phyloP scores from a whole-genome alignment of 2,888 invertebrate genomes.

The Glomeris marginata region DNA sequence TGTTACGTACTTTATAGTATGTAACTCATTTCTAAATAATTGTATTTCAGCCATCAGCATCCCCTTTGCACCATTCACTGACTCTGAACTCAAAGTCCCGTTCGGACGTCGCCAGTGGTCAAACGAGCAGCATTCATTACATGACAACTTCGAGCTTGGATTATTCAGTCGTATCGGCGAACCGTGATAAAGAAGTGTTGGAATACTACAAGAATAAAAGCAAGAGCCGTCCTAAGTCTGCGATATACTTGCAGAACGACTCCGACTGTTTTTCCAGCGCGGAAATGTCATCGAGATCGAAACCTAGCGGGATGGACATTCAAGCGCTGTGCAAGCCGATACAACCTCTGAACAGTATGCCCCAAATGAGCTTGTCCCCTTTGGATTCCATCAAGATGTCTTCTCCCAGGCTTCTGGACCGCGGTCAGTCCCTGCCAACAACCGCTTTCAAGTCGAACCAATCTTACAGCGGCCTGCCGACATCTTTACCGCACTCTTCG shows the following conservation, averaged over 20 bases:
- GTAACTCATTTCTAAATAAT: too few species aligned
- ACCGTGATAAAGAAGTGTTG: constrained; percentile 28
- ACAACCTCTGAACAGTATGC: constrained; percentile 5
- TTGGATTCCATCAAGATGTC: constrained; percentile 12
- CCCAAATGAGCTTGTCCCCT: constrained; percentile 6
- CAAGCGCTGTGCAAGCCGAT: constrained; percentile 8
- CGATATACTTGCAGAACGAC: constrained; percentile 29
- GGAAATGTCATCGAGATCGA: constrained; percentile 9
- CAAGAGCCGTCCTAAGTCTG: constrained; percentile 22
- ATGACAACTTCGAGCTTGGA: constrained; percentile 25
- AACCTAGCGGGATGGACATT: constrained; percentile 14
- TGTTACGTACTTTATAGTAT: too few species aligned
- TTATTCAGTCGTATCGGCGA: constrained; percentile 38
- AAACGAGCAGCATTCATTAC: constrained; percentile 18
- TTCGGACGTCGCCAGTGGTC: constrained; percentile 37
- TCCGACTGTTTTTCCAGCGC: constrained; percentile 6
- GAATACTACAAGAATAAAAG: constrained; percentile 40
- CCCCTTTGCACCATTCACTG: constrained; percentile 2
- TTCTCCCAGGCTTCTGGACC: not conserved
- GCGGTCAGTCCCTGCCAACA: constrained; percentile 7
- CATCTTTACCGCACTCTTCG: constrained; percentile 5
- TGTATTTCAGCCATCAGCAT: not conserved
- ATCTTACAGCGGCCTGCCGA: not conserved
- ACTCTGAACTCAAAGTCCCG: constrained; percentile 34
- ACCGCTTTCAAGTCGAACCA: not conserved